Conservation (phyloP, 2,888 invertebrate species). For the Orthonychiurus folsomi region DNA sequence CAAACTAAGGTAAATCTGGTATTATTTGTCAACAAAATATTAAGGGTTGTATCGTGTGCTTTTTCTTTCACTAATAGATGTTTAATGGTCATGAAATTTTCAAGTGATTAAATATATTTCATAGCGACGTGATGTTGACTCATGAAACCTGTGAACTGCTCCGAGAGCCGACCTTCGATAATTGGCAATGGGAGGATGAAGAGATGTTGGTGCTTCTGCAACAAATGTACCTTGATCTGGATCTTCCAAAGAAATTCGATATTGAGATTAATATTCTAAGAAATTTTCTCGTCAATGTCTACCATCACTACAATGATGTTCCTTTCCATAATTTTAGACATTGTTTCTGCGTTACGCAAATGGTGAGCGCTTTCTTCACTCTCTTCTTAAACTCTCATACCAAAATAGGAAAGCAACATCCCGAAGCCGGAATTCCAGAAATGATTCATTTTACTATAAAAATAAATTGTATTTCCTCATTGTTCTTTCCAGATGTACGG, state of each 20-base stretch:
- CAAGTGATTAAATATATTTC: too few relatives aligned
- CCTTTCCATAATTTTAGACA: conserved; percentile 72
- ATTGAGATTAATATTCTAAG: conserved; percentile 61
- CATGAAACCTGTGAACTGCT: conserved; percentile 57
- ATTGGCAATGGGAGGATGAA: conserved; percentile 71
- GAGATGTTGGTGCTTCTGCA: conserved; percentile 62
- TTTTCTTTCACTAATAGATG: background rate
- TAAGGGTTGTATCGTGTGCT: background rate
- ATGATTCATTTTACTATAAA: background rate
- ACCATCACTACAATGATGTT: conserved; percentile 74
- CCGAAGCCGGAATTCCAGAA: background rate
- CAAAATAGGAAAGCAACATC: background rate
- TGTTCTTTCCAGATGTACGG: conserved; percentile 63
- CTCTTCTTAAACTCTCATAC: too few relatives aligned
- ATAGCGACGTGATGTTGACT: conserved; percentile 56
- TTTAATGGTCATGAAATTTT: too few relatives aligned
- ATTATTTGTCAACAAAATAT: too few relatives aligned
- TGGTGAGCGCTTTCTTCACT: conserved; percentile 50
- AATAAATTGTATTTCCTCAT: background rate
- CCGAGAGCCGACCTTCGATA: conserved; percentile 64
- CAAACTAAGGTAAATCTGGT: conserved; percentile 27
- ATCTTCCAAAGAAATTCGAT: conserved; percentile 63
- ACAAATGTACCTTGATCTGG: conserved; percentile 72
- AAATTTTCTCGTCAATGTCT: conserved; percentile 65
- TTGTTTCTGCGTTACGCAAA: conserved; percentile 63